A percentile compares a stretch with the other conserved stretches of the same genome.
Evolutionary conservation across 1,140 invertebrate genomes (phyloP).

Genomic region (Nixonia krombeini): DNA sequence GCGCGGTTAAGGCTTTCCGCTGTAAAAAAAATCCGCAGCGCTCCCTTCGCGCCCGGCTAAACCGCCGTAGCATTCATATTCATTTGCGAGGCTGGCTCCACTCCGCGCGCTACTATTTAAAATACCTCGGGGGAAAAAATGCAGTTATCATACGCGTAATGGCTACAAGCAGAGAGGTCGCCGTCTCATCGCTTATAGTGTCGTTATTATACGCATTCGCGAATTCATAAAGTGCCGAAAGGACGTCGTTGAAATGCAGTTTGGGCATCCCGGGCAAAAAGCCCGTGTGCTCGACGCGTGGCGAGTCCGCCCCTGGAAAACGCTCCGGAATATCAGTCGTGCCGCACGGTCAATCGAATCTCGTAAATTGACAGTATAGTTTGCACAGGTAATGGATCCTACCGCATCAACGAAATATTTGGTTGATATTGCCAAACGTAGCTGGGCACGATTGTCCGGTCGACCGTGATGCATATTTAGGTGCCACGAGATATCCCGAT

Average conservation of each 20-base stretch:
- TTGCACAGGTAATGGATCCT: too few species aligned
- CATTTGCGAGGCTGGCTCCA: conserved; percentile 32
- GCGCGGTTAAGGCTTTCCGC: conserved; percentile 32
- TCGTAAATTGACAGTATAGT: too few species aligned
- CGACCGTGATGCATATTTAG: too few species aligned
- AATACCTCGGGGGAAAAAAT: conserved; percentile 29
- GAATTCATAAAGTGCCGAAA: conserved; percentile 17
- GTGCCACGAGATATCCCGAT: too few species aligned
- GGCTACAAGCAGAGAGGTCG: conserved; percentile 26
- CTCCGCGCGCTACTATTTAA: conserved; percentile 28
- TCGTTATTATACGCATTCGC: conserved; percentile 28
- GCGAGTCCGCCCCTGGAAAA: too few species aligned
- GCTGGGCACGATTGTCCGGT: too few species aligned
- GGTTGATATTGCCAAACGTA: too few species aligned
- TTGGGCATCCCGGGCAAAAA: conserved; percentile 1
- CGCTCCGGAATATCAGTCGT: too few species aligned
- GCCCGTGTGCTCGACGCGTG: neutral
- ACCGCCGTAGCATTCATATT: conserved; percentile 50
- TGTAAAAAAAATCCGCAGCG: conserved; percentile 25
- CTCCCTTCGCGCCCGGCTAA: conserved; percentile 29
- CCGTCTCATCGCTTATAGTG: conserved; percentile 21
- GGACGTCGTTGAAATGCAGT: conserved; percentile 13
- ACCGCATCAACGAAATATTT: too few species aligned
- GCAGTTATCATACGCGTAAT: conserved; percentile 41
- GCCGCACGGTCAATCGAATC: too few species aligned